These are phyloP conservation scores for Halocynthia aurantium DNA, from an alignment of 23 tunicate species.

Conservation along the genomic window DNA sequence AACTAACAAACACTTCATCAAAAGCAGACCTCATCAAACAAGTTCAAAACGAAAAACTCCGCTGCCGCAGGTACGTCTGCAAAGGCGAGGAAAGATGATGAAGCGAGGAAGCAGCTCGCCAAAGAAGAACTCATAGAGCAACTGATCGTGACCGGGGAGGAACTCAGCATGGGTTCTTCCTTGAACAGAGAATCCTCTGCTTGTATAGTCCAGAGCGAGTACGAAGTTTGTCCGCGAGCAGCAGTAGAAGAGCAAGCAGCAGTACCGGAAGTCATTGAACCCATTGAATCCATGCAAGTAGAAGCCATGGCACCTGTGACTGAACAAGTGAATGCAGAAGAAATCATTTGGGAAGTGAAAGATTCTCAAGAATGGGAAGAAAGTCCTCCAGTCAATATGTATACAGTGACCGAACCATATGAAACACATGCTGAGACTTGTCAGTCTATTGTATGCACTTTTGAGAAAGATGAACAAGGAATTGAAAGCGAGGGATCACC, in stretches of 20 bases:
- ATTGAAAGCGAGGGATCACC: too few relatives aligned
- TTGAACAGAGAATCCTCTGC: constrained; percentile 17
- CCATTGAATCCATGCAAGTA: background rate
- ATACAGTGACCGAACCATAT: background rate
- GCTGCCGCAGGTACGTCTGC: too few relatives aligned
- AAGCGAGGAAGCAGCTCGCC: background rate
- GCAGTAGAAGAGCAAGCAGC: constrained; percentile 3
- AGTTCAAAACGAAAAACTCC: background rate
- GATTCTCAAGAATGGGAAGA: background rate
- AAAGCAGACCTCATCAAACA: background rate
- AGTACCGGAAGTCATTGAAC: background rate
- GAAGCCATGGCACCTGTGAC: background rate
- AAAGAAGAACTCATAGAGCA: constrained; percentile 18
- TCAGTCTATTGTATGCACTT: background rate
- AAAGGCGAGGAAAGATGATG: background rate
- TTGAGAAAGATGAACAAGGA: too few relatives aligned
- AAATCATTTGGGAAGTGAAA: background rate
- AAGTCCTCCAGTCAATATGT: too few relatives aligned
- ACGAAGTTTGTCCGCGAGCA: background rate
- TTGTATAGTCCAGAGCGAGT: constrained; percentile 16
- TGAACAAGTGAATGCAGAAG: background rate
- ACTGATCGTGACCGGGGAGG: constrained; percentile 16
- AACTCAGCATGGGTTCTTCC: background rate
- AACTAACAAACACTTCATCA: too few relatives aligned
- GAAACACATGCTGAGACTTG: constrained; percentile 1